A percentile compares a stretch with the other conserved stretches of the same genome.
These are phyloP conservation scores for Zaprionus vittiger DNA, from an alignment of 1,140 invertebrate species.

Conservation along the genomic window DNA sequence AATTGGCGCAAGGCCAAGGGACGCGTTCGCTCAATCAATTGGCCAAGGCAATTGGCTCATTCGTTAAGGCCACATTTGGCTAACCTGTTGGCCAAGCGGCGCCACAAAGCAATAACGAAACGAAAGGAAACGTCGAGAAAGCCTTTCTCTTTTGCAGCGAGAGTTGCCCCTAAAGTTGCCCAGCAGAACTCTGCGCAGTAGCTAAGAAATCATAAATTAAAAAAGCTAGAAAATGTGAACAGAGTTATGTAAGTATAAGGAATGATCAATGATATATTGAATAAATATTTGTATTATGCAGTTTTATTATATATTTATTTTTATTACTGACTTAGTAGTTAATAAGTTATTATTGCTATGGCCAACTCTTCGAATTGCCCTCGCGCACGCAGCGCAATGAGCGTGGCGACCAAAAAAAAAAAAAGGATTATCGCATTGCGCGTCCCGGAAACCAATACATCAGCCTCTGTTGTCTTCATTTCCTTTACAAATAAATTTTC, in stretches of 20 bases:
- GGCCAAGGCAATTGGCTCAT: constrained; percentile 34
- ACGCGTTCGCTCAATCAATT: constrained; percentile 33
- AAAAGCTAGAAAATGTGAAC: no score
- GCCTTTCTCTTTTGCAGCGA: constrained; percentile 35
- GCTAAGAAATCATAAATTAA: no score
- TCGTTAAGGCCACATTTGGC: constrained; percentile 45
- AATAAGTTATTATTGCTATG: neutral
- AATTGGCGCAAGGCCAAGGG: constrained; percentile 58
- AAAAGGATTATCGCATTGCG: constrained; percentile 74
- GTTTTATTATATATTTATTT: no score
- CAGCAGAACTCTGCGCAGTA: no score
- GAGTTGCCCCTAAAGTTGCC: neutral
- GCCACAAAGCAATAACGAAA: constrained; percentile 36
- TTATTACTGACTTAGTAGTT: accelerated
- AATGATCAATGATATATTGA: no score
- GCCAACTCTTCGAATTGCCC: constrained; percentile 8
- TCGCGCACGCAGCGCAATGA: constrained; percentile 11
- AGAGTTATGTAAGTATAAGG: no score
- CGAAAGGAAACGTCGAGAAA: constrained; percentile 13
- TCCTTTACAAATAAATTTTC: constrained; percentile 80
- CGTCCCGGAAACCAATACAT: constrained; percentile 77
- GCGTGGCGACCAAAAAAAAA: constrained; percentile 23
- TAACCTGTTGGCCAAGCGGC: constrained; percentile 52
- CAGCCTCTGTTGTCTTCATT: constrained; percentile 67
- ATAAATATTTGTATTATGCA: no score